Evolutionary conservation across 2,113 vertebrate species (phyloP), one percentile per base, ranked within the genome.

Genomic region (Tenebrosternarchus preto): DNA sequence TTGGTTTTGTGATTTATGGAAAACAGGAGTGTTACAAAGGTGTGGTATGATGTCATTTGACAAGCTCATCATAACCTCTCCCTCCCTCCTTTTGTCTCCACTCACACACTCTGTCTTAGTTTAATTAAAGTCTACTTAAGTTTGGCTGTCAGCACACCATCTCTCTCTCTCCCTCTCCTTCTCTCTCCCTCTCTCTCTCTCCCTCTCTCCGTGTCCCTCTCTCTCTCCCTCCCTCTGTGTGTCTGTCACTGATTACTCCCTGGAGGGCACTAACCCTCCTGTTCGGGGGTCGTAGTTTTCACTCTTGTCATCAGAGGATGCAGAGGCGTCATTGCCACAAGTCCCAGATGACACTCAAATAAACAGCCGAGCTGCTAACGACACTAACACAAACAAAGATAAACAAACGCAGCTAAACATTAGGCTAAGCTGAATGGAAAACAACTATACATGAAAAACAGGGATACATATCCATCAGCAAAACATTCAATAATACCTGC

Each of bases 271-370:
- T 82, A 80, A 77, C 29, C 77, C 46, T 77, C 46, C 61, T 46
- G 15, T 68, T 79, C 29, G 76, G 59, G 66, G 61, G 39, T 80
- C 60, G 36, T 76, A 67, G 72, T 73, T 82, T 79, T 64, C 56
- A 59, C 22, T 76, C 56, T 33, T 59, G 78, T 82, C 84, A 82
- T 79, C 80, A 82, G 80, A 79, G 80, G 83, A 82, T 82, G 76
- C 71, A 72, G 57, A 84, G 69, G 76, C 76, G 56, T 82, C 46
- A 66, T 8, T 81, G 56, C 80, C 46, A 68, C 31, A 24, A 68
- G 76, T 57, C 71, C 53, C 33, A 12, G 50, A 79, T 64, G 80
- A 76, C 66, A 71, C 50, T 56, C 36, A 76, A 73, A 80, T 85
- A 82, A 79, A 85, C 83, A 85, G 27, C 66, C 57, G 5, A 43